A percentile compares a stretch with the other conserved stretches of the same genome.
These are phyloP conservation scores for Amphipoea oculea DNA, from an alignment of 2,888 invertebrate species.

Conservation along the genomic window DNA sequence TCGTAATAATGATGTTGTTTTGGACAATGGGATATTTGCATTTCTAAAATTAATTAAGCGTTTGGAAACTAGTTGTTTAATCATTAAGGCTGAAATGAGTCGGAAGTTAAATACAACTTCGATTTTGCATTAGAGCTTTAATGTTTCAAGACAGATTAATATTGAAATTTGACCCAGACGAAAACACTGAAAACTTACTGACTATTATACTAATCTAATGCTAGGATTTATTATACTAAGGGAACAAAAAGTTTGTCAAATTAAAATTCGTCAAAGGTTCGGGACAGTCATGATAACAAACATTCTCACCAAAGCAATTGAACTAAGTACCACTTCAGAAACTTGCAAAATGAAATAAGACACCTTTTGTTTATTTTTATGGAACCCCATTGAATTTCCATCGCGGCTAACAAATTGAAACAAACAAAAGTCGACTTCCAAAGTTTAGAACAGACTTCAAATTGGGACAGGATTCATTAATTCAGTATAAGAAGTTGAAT, in stretches of 20 bases:
- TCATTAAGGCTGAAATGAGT: conserved; percentile 1
- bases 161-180: not conserved
- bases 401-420: conserved; percentile 87
- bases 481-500: conserved; percentile 85
- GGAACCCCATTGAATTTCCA: conserved; percentile 80
- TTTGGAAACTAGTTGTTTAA: conserved; percentile 3
- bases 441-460: conserved; percentile 80
- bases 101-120: not conserved
- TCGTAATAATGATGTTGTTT: conserved; percentile 36
- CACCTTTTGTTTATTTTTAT: conserved; percentile 81
- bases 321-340: conserved; percentile 57
- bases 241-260: conserved; percentile 18
- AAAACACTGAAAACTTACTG: not conserved
- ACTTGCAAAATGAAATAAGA: conserved; percentile 70
- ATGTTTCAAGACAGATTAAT: not conserved
- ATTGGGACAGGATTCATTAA: conserved; percentile 85
- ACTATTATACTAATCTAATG: not conserved
- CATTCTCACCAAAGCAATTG: conserved; percentile 60
- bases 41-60: conserved; percentile 33
- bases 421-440: conserved; percentile 84
- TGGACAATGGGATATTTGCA: conserved; percentile 32
- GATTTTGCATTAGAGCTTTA: not conserved
- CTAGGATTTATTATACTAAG: conserved; percentile 11
- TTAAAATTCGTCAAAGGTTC: conserved; percentile 41
- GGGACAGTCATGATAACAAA: conserved; percentile 55